phyloP scores from a whole-genome alignment of 2,888 invertebrate genomes.

The Mantis religiosa region DNA sequence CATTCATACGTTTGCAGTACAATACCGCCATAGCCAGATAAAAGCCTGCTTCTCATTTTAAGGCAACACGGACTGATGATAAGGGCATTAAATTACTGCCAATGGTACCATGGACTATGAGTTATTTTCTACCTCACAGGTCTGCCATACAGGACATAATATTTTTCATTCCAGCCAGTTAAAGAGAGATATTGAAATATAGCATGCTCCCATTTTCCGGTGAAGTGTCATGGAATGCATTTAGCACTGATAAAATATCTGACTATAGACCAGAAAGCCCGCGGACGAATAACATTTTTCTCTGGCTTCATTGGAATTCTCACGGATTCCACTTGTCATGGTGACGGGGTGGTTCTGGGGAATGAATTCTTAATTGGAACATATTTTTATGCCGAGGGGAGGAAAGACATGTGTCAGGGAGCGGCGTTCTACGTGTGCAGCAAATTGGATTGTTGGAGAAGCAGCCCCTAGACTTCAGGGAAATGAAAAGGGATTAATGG shows the following conservation, averaged over 20 bases:
- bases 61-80: too few relatives aligned
- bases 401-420: background rate
- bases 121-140: too few relatives aligned
- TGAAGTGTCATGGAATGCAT: background rate
- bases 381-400: background rate
- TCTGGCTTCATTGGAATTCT: background rate
- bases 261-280: background rate
- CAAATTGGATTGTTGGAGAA: background rate
- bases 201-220: background rate
- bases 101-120: too few relatives aligned
- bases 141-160: too few relatives aligned
- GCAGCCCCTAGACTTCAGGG: background rate
- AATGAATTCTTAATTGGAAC: background rate
- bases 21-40: too few relatives aligned
- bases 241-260: background rate
- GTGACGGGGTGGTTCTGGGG: background rate
- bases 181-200: background rate
- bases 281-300: background rate
- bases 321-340: background rate
- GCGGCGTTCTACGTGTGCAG: background rate
- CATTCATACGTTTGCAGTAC: too few relatives aligned
- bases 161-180: background rate
- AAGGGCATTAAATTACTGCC: too few relatives aligned
- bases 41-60: too few relatives aligned
- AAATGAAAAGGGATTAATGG: background rate